phyloP scores from a whole-genome alignment of 2,797 vertebrate species.

The Epinephelus awoara region DNA sequence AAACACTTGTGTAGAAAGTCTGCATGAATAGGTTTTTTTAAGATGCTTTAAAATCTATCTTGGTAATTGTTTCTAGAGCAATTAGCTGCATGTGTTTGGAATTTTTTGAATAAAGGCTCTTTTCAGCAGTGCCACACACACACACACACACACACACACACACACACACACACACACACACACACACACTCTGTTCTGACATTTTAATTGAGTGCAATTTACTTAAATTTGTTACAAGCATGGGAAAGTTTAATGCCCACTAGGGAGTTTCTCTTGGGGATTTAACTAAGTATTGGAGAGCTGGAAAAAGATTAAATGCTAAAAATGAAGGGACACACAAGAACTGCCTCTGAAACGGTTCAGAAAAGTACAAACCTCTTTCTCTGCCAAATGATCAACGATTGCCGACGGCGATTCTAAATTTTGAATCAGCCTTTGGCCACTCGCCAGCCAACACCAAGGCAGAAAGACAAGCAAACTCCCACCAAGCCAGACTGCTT shows the following conservation, averaged over 20 bases:
- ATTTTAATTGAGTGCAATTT: constrained; percentile 54
- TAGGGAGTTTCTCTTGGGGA: constrained; percentile 18
- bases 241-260: constrained; percentile 44
- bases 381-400: constrained; percentile 50
- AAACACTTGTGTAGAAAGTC: neutral
- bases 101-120: neutral
- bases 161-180: neutral
- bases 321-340: constrained; percentile 37
- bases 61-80: constrained; percentile 30
- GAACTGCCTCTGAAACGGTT: constrained; percentile 40
- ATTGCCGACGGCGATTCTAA: constrained; percentile 50
- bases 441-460: constrained; percentile 32
- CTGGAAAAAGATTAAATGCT: constrained; percentile 44
- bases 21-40: neutral
- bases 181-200: constrained; percentile 28
- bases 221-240: constrained; percentile 43
- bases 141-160: constrained; percentile 18
- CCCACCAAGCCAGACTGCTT: constrained; percentile 40
- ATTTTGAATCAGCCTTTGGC: constrained; percentile 53
- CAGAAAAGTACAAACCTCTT: constrained; percentile 31
- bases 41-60: constrained; percentile 19
- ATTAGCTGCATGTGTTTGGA: constrained; percentile 21
- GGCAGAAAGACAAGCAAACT: constrained; percentile 50
- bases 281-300: constrained; percentile 27
- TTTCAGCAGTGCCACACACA: constrained; percentile 21